Evolutionary conservation across 2,113 vertebrate genomes (phyloP).

Genomic region (Tragelaphus imberbis): DNA sequence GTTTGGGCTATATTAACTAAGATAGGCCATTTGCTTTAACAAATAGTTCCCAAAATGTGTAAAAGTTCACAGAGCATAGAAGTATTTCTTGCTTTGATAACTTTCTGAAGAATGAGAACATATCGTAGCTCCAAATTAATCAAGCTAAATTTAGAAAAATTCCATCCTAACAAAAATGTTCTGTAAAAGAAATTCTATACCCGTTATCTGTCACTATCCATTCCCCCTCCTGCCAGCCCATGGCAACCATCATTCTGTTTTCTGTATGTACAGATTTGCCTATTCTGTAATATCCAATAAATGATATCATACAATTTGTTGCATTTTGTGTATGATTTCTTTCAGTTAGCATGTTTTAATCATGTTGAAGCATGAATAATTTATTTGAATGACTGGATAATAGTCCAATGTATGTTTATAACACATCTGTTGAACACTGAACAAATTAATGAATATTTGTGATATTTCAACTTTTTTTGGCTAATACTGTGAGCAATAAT

Average conservation of each 20-base stretch:
- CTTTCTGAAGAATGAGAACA: not conserved
- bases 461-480: not conserved
- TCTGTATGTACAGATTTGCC: not conserved
- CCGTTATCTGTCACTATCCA: not conserved
- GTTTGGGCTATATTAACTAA: not conserved
- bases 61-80: not conserved
- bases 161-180: not conserved
- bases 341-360: not conserved
- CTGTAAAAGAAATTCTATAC: not conserved
- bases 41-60: not conserved
- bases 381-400: not conserved
- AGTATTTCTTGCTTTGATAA: not conserved
- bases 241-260: not conserved
- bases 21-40: not conserved
- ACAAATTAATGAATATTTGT: not conserved
- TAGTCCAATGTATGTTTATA: not conserved
- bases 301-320: not conserved
- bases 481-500: not conserved
- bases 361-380: not conserved
- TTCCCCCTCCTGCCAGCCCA: no score
- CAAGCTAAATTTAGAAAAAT: not conserved
- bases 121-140: not conserved
- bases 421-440: not conserved
- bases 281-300: not conserved
- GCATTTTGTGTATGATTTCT: not conserved